Conservation (phyloP, 2,888 invertebrate genomes). For the Cephonodes hylas region DNA sequence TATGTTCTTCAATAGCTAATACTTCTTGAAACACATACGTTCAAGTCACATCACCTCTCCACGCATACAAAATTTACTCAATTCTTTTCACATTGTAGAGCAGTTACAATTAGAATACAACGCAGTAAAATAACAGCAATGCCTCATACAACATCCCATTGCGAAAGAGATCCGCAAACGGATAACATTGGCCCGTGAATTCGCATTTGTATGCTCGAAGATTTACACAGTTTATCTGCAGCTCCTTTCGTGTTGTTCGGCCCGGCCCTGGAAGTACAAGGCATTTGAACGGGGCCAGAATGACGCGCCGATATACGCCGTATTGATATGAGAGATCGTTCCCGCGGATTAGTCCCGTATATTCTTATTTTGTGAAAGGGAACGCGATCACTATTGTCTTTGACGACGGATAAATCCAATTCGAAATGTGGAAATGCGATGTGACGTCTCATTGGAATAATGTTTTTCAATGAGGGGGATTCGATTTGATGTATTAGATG, state of each 20-base stretch:
- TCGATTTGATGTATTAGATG: background rate
- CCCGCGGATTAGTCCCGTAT: slow-evolving; percentile 1
- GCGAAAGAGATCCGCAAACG: slow-evolving; percentile 41
- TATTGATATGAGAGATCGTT: slow-evolving; percentile 38
- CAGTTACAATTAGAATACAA: background rate
- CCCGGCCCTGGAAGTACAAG: slow-evolving; percentile 39
- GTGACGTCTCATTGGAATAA: background rate
- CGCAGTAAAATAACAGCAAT: background rate
- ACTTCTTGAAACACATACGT: too few species aligned
- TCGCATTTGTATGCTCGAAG: slow-evolving; percentile 54
- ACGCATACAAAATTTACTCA: too few species aligned
- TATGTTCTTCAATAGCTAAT: too few species aligned
- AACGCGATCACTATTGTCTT: background rate
- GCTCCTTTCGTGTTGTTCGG: slow-evolving; percentile 52
- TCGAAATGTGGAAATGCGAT: background rate
- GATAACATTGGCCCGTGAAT: slow-evolving; percentile 36
- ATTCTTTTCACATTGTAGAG: too few species aligned
- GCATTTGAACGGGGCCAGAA: slow-evolving; percentile 41
- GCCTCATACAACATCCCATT: slow-evolving; percentile 22
- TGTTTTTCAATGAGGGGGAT: background rate
- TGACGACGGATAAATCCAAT: background rate
- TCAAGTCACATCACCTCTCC: too few species aligned
- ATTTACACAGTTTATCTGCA: slow-evolving; percentile 54
- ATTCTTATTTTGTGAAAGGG: background rate
- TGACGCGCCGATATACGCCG: slow-evolving; percentile 25